Evolutionary conservation across 2,888 invertebrate genomes (phyloP), one percentile per base, ranked within the genome.

Genomic region (Hydroisotoma schaefferi): DNA sequence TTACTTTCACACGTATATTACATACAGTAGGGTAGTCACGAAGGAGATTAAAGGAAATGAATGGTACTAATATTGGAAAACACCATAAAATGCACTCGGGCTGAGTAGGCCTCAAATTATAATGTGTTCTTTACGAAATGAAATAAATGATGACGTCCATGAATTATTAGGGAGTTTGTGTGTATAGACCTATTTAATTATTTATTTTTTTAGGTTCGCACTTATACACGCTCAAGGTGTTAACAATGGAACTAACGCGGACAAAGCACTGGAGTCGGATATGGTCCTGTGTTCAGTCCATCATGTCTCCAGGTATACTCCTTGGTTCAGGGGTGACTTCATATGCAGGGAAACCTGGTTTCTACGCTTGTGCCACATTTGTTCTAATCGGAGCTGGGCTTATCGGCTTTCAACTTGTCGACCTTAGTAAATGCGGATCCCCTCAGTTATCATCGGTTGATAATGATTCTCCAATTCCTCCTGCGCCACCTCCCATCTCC

Each of bases 361-460:
- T 71, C 54, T 71, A 68, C 53, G 69, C 69, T 27, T 71, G 69
- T 63, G 71, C 71, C 55, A 71, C 69, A 1, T 67, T 65, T 55
- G 71, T 71, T 4, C 65, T 71, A 25, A 60, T 69, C 2, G 71
- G 71, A 23, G 68, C 69, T 12, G 69, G 69, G n/a, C 54, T 71
- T 12, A 65, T 71, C 23, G 71, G 71, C 25, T 66, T 69, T 40
- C 68, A 69, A 53, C 48, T 71, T 10, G 65, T 69, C 48, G 71
- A 71, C 59, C 58, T 71, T 26, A 66, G 61, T 12, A 69, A 71
- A 51, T 71, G 71, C 44, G 68, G 67, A 20, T 71, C 71, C 8
- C 71, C 69, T 10, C 71, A 67, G 33, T 48, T 70, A n/a, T 68
- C 68, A 3, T 61, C 63, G 12, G 59, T 67, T n/a, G 70, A 68